phyloP scores from a whole-genome alignment of 92 coral and sea anemone species.

The Actinernus sp. region DNA sequence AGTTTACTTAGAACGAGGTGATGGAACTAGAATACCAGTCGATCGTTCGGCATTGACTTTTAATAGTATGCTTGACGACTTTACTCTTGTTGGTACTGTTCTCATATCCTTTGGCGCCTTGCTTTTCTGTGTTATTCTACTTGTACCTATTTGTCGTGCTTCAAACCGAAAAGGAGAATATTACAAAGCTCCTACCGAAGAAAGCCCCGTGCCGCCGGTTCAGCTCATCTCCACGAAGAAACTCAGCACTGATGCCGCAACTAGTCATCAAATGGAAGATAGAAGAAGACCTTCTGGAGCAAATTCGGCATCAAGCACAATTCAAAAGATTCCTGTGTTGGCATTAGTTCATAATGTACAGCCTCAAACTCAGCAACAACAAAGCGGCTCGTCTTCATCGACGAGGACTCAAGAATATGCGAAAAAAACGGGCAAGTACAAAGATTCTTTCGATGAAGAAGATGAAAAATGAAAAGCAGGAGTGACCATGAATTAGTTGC shows the following conservation, averaged over 20 bases:
- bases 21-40: constrained; percentile 77
- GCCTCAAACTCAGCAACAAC: constrained; percentile 59
- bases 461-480: neutral
- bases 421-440: constrained; percentile 70
- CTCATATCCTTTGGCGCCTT: constrained; percentile 85
- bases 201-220: constrained; percentile 14
- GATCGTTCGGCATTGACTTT: constrained; percentile 84
- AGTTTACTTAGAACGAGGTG: constrained; percentile 81
- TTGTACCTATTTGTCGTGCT: constrained; percentile 80
- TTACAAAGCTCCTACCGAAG: constrained; percentile 81
- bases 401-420: constrained; percentile 60
- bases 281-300: constrained; percentile 45
- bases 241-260: constrained; percentile 32
- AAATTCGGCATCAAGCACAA: constrained; percentile 67
- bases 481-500: neutral
- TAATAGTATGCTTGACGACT: constrained; percentile 91
- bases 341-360: constrained; percentile 95
- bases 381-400: constrained; percentile 2
- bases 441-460: constrained; percentile 93
- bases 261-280: constrained; percentile 52
- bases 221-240: constrained; percentile 31
- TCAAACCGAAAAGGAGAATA: constrained; percentile 80
- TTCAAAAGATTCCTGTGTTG: constrained; percentile 95
- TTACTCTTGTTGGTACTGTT: constrained; percentile 87
- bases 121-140: constrained; percentile 78